Conservation (phyloP, 2,113 vertebrate species). For the Etheostoma spectabile region DNA sequence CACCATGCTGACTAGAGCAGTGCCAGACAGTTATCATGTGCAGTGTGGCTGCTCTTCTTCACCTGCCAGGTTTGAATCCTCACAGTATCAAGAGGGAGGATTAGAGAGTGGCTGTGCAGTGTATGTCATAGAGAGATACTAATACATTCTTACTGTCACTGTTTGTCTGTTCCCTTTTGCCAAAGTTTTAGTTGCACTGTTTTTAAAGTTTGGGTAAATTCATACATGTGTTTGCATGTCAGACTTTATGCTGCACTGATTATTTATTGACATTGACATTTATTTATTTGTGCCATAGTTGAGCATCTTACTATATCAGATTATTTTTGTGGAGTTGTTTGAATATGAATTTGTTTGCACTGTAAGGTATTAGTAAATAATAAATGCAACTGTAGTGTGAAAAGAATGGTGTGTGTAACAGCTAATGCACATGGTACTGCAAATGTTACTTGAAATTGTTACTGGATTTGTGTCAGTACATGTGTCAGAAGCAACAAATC, state of each 20-base stretch:
- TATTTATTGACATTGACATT: constrained; percentile 51
- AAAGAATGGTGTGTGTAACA: constrained; percentile 5
- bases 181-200: constrained; percentile 17
- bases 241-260: constrained; percentile 15
- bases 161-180: constrained; percentile 14
- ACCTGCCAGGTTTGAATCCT: constrained; percentile 36
- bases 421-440: not conserved
- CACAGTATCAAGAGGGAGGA: constrained; percentile 21
- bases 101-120: constrained; percentile 1
- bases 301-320: constrained; percentile 19
- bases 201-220: constrained; percentile 22
- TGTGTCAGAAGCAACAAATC: not conserved
- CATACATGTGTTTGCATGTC: constrained; percentile 36
- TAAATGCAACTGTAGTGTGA: not conserved
- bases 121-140: not conserved
- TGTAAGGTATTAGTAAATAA: not conserved
- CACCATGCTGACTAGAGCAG: constrained; percentile 25
- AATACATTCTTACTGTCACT: constrained; percentile 7
- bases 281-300: constrained; percentile 49
- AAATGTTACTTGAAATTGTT: constrained; percentile 38
- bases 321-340: constrained; percentile 27
- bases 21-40: constrained; percentile 5
- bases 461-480: constrained; percentile 2
- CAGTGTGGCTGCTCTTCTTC: constrained; percentile 33
- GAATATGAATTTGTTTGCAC: not conserved